phyloP scores from a whole-genome alignment of 2,888 invertebrate genomes.

The Argynnis bischoffii region DNA sequence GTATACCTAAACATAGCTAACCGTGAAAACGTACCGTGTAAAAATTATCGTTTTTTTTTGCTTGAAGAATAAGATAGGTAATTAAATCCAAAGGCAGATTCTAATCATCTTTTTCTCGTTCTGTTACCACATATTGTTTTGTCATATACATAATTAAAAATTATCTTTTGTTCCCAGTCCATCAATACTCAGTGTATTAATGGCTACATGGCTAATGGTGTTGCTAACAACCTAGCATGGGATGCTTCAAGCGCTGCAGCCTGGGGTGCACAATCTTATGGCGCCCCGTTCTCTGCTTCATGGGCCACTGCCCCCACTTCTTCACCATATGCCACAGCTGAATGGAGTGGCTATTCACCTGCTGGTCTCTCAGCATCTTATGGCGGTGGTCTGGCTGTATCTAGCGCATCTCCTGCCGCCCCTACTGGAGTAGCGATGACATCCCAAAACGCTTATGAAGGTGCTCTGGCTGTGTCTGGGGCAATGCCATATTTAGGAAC shows the following conservation, averaged over 20 bases:
- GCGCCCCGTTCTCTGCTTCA: constrained; percentile 12
- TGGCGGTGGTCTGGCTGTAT: constrained; percentile 41
- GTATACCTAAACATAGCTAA: too few species aligned
- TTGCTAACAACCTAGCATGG: constrained; percentile 22
- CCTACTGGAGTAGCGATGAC: constrained; percentile 50
- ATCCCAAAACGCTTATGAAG: constrained; percentile 51
- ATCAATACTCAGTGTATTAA: too few species aligned
- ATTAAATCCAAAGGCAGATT: too few species aligned
- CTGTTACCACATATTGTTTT: too few species aligned
- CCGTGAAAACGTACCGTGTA: too few species aligned
- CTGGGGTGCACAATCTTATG: constrained; percentile 1
- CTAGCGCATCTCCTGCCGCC: constrained; percentile 45
- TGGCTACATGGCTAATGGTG: constrained; percentile 5
- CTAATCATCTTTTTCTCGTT: too few species aligned
- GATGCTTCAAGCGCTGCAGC: background rate
- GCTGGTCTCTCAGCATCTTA: constrained; percentile 30
- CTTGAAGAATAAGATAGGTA: too few species aligned
- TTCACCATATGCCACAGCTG: constrained; percentile 10
- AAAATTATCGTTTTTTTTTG: too few species aligned
- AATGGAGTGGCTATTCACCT: constrained; percentile 20
- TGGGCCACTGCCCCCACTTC: constrained; percentile 15
- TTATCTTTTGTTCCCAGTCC: too few species aligned
- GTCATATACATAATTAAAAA: too few species aligned
- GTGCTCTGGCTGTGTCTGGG: constrained; percentile 45
- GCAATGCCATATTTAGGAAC: constrained; percentile 35